phyloP scores from a whole-genome alignment of 1,140 invertebrate genomes.

The Samia ricini region DNA sequence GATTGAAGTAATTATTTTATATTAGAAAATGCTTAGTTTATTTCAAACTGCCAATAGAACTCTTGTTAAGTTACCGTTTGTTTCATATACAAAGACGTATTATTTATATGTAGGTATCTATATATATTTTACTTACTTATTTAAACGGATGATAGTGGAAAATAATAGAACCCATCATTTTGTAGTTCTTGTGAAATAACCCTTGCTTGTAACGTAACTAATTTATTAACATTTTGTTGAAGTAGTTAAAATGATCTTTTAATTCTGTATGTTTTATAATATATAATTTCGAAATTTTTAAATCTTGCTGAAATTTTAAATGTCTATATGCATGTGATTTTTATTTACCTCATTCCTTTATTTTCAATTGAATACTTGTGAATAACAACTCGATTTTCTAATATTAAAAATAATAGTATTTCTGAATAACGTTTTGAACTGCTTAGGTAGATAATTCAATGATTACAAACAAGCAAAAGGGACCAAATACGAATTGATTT shows the following conservation, averaged over 20 bases:
- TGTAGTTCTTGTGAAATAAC: conserved; percentile 66
- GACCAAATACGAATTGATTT: conserved; percentile 68
- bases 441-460: conserved; percentile 42
- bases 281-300: conserved; percentile 25
- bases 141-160: conserved; percentile 1
- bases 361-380: conserved; percentile 45
- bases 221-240: conserved; percentile 67
- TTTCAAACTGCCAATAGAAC: conserved; percentile 58
- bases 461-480: conserved; percentile 77
- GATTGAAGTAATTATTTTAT: conserved; percentile 43
- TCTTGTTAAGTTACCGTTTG: conserved; percentile 63
- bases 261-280: conserved; percentile 19
- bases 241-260: conserved; percentile 24
- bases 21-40: conserved; percentile 44
- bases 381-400: conserved; percentile 51
- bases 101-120: conserved; percentile 43
- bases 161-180: conserved; percentile 29
- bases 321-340: conserved; percentile 51
- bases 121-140: not conserved
- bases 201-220: conserved; percentile 78
- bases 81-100: conserved; percentile 63
- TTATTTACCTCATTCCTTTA: conserved; percentile 36
- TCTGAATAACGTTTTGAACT: conserved; percentile 47
- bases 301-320: conserved; percentile 17
- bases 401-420: conserved; percentile 51